Percentiles rank a stretch among this genome's conserved stretches.
Evolutionary conservation across 2,113 vertebrate species (phyloP).

Genomic region (Sphaerodactylus townsendi): DNA sequence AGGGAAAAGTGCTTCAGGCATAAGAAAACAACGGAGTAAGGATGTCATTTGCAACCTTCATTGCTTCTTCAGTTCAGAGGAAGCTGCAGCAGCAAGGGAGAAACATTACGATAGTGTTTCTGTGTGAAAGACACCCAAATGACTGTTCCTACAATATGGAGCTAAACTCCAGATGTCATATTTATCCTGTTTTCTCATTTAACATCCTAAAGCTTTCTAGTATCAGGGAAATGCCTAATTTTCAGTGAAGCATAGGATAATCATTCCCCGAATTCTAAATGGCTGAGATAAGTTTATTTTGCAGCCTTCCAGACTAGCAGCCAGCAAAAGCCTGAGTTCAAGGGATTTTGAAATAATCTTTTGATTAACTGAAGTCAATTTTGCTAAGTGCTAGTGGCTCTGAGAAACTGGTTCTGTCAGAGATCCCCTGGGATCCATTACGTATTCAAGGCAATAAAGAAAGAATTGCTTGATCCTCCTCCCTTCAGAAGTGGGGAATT

Average conservation of each 20-base stretch:
- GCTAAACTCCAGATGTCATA: background rate
- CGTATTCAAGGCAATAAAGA: conserved; percentile 52
- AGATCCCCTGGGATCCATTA: conserved; percentile 61
- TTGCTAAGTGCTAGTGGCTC: conserved; percentile 67
- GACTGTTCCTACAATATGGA: background rate
- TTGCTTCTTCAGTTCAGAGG: too few species aligned
- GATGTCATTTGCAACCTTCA: too few species aligned
- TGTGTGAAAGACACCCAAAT: background rate
- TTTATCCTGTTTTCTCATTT: conserved; percentile 4
- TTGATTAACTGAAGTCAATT: conserved; percentile 70
- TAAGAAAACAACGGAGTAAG: too few species aligned
- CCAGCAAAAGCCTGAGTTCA: conserved; percentile 16
- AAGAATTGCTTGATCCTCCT: conserved; percentile 36
- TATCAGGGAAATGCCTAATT: background rate
- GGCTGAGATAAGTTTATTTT: conserved; percentile 29
- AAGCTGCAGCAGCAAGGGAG: too few species aligned
- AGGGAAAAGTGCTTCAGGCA: too few species aligned
- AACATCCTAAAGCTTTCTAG: background rate
- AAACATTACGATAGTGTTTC: background rate
- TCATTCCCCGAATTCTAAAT: conserved; percentile 36
- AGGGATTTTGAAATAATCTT: conserved; percentile 43
- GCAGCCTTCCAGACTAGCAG: conserved; percentile 35
- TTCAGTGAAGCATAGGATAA: conserved; percentile 3
- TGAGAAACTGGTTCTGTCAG: conserved; percentile 58
- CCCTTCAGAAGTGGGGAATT: conserved; percentile 50